phyloP scores from a whole-genome alignment of 1,140 invertebrate species.

The Drosophila ficusphila region DNA sequence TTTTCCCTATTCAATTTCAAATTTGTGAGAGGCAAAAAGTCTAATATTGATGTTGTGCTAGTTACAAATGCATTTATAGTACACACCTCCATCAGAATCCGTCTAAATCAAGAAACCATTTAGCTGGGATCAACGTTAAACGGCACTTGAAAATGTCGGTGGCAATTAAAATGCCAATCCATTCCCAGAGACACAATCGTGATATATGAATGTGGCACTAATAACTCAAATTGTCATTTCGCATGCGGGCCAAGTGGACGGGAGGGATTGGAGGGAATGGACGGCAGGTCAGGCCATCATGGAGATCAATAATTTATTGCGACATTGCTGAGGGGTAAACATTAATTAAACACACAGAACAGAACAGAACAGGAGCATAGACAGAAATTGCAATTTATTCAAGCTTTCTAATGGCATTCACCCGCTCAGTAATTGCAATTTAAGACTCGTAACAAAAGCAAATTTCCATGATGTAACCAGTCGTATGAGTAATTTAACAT shows the following conservation, averaged over 20 bases:
- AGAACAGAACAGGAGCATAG: background rate
- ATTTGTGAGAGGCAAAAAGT: background rate
- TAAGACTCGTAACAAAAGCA: background rate
- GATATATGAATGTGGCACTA: constrained; percentile 47
- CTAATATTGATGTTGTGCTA: background rate
- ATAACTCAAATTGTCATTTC: constrained; percentile 57
- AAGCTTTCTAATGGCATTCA: constrained; percentile 1
- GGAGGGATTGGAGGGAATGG: background rate
- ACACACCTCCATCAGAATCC: background rate
- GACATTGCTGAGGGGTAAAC: constrained; percentile 10
- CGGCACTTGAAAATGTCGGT: constrained; percentile 39
- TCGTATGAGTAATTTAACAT: constrained; percentile 15
- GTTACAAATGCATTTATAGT: background rate
- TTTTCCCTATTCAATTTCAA: background rate
- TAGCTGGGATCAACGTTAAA: constrained; percentile 9
- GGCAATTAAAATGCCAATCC: constrained; percentile 71
- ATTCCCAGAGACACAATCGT: constrained; percentile 36
- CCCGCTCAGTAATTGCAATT: background rate
- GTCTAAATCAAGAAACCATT: constrained; percentile 24
- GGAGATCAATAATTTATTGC: constrained; percentile 34
- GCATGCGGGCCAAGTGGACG: constrained; percentile 1
- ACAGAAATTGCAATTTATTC: background rate
- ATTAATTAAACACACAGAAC: constrained; percentile 24
- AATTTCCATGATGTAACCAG: background rate
- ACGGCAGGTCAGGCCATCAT: constrained; percentile 14